phyloP scores from a whole-genome alignment of 2,797 vertebrate species.

The Mus caroli region DNA sequence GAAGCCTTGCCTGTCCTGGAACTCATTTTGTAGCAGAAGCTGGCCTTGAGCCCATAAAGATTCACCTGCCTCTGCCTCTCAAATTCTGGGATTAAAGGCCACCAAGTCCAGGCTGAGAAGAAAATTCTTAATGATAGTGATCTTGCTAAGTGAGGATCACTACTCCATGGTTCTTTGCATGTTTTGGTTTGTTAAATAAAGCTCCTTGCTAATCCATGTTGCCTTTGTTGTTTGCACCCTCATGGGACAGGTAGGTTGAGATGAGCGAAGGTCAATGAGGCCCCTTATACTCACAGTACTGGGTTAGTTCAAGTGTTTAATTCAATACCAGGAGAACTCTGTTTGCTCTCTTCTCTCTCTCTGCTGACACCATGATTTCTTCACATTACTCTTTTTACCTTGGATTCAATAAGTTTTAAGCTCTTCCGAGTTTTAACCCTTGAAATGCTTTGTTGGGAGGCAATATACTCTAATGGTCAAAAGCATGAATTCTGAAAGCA shows the following conservation, averaged over 20 bases:
- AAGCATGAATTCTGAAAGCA: background rate
- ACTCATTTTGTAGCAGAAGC: background rate
- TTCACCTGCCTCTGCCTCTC: background rate
- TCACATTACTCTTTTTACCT: background rate
- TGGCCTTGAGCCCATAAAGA: background rate
- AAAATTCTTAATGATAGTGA: background rate
- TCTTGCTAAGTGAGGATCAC: background rate
- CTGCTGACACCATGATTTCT: background rate
- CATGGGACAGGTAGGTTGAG: background rate
- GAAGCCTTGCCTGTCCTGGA: background rate
- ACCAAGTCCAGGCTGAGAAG: background rate
- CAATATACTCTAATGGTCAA: background rate
- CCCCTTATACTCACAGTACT: background rate
- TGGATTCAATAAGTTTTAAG: background rate
- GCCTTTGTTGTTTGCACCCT: background rate
- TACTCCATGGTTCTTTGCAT: background rate
- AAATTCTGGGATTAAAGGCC: background rate
- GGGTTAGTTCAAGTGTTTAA: background rate
- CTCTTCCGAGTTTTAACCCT: background rate
- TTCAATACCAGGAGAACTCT: background rate
- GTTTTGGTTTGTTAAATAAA: background rate
- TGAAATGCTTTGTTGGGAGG: background rate
- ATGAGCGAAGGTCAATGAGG: rapidly evolving
- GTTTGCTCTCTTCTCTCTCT: background rate
- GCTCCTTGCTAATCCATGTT: background rate